Evolutionary conservation across 1,140 invertebrate species (phyloP).

Genomic region (Ceratina japonica): DNA sequence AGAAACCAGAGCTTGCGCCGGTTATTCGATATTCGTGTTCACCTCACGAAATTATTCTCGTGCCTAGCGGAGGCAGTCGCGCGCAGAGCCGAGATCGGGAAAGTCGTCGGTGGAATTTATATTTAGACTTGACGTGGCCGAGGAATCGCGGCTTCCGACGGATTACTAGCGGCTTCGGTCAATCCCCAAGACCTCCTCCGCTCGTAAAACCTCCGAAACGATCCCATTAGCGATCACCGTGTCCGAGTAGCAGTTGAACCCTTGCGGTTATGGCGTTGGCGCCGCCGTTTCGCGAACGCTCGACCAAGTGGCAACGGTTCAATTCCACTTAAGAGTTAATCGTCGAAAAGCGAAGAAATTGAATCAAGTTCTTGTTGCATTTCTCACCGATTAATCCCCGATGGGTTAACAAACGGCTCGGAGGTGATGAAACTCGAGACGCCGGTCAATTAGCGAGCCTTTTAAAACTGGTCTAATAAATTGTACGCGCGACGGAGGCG

Average conservation of each 20-base stretch:
- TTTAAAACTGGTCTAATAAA: neutral
- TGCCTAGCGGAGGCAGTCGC: neutral
- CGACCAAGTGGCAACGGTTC: too few relatives aligned
- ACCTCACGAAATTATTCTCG: neutral
- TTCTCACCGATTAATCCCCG: too few relatives aligned
- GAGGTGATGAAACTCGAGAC: neutral
- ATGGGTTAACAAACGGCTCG: too few relatives aligned
- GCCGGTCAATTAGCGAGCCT: neutral
- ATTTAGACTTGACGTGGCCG: constrained; percentile 61
- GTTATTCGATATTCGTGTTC: neutral
- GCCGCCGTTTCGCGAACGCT: neutral
- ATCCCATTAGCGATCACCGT: constrained; percentile 22
- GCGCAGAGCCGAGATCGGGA: constrained; percentile 29
- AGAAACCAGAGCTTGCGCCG: neutral
- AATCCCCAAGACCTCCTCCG: constrained; percentile 15
- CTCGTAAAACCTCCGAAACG: constrained; percentile 34
- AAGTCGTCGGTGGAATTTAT: constrained; percentile 51
- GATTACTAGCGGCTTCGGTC: constrained; percentile 11
- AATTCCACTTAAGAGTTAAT: too few relatives aligned
- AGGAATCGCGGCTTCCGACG: constrained; percentile 21
- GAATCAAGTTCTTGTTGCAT: too few relatives aligned
- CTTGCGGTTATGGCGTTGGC: neutral
- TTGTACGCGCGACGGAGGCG: neutral
- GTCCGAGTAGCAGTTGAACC: neutral
- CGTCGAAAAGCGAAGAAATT: too few relatives aligned